phyloP scores from a whole-genome alignment of 2,888 invertebrate species.

The Limnephilus marmoratus region DNA sequence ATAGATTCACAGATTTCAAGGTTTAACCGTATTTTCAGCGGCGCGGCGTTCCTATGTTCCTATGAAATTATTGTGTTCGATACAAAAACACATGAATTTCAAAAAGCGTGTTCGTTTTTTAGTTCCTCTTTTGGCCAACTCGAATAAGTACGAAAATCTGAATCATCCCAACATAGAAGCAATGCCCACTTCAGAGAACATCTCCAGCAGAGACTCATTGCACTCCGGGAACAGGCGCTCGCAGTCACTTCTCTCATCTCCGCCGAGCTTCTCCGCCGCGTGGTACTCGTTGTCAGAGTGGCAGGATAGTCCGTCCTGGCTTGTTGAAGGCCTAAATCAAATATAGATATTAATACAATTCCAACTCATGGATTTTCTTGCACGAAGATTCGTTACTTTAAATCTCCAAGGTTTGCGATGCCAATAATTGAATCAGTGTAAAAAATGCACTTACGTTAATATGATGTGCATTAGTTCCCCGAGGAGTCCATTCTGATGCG shows the following conservation, averaged over 20 bases:
- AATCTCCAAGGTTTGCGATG: too few relatives aligned
- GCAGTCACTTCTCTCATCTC: slow-evolving; percentile 75
- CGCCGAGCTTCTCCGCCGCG: slow-evolving; percentile 84
- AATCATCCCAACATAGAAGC: slow-evolving; percentile 15
- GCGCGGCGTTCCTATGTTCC: too few relatives aligned
- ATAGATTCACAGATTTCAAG: too few relatives aligned
- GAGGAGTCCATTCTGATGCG: slow-evolving; percentile 83
- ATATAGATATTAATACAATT: slow-evolving; percentile 52
- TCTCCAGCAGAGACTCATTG: slow-evolving; percentile 77
- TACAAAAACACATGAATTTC: too few relatives aligned
- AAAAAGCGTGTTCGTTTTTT: too few relatives aligned
- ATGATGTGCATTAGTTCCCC: slow-evolving; percentile 86
- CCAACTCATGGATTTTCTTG: too few relatives aligned
- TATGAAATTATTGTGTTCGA: too few relatives aligned
- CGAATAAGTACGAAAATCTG: neutral
- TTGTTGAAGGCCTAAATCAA: slow-evolving; percentile 82
- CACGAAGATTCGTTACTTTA: too few relatives aligned
- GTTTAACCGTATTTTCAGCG: too few relatives aligned
- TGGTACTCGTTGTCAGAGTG: slow-evolving; percentile 85
- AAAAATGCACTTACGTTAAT: slow-evolving; percentile 80
- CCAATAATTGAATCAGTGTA: too few relatives aligned
- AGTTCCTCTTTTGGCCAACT: too few relatives aligned
- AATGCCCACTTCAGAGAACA: slow-evolving; percentile 76
- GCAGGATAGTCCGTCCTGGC: slow-evolving; percentile 80
- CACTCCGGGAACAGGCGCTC: slow-evolving; percentile 82